A percentile compares a stretch with the other conserved stretches of the same genome.
phyloP scores from a whole-genome alignment of 2,888 invertebrate genomes.

The Tetheella fluctuosa region DNA sequence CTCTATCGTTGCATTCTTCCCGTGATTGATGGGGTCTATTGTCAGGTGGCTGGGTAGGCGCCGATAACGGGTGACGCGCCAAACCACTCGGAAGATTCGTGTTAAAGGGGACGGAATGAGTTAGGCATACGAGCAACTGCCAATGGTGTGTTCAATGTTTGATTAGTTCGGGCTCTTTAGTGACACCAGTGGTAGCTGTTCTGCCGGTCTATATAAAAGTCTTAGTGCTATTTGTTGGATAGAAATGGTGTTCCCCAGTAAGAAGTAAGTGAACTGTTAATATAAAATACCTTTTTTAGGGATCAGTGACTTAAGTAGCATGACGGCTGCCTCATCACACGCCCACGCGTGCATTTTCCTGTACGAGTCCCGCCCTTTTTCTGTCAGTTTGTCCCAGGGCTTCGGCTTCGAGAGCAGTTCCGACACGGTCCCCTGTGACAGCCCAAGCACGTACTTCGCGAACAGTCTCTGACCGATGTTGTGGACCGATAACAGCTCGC shows the following conservation, averaged over 20 bases:
- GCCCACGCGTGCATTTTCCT: slow-evolving; percentile 99
- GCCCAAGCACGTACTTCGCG: slow-evolving; percentile 98
- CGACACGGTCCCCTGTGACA: slow-evolving; percentile 98
- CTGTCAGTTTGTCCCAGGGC: slow-evolving; percentile 99
- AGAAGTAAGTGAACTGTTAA: slow-evolving; percentile 66
- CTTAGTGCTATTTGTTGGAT: slow-evolving; percentile 24
- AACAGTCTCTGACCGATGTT: slow-evolving; percentile 99
- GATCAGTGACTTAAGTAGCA: slow-evolving; percentile 98
- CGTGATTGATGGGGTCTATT: slow-evolving; percentile 79
- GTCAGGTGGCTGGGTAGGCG: slow-evolving; percentile 67
- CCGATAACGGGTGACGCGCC: slow-evolving; percentile 64
- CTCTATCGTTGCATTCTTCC: slow-evolving; percentile 51
- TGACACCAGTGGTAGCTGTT: too few species aligned
- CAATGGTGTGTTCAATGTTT: background rate
- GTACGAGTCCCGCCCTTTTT: slow-evolving; percentile 99
- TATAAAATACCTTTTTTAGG: slow-evolving; percentile 94
- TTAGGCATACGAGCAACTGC: slow-evolving; percentile 10
- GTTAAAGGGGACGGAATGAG: slow-evolving; percentile 35
- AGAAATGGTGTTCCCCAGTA: slow-evolving; percentile 26
- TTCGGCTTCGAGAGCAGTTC: slow-evolving; percentile 99
- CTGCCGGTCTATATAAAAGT: background rate
- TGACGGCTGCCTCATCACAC: slow-evolving; percentile 97
- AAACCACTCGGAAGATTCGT: slow-evolving; percentile 69
- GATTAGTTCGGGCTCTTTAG: background rate
- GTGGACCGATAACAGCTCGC: slow-evolving; percentile 97